Evolutionary conservation across 2,113 vertebrate species (phyloP).

Genomic region (Alligator sinensis): DNA sequence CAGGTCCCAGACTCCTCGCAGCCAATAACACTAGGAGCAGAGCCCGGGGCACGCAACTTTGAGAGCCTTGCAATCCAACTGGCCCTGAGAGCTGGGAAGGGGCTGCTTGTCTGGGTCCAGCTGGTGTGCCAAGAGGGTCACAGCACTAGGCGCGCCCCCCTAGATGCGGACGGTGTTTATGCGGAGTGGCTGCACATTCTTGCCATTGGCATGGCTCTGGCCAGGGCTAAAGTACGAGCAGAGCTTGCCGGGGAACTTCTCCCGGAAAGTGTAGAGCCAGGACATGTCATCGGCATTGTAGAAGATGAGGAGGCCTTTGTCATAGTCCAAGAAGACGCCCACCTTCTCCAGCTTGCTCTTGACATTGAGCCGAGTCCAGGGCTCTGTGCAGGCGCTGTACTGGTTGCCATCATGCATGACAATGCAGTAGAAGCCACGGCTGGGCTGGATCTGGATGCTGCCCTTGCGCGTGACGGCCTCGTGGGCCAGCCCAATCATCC

Average conservation of each 20-base stretch:
- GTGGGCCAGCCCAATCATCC: constrained; percentile 96
- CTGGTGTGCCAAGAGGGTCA: not conserved
- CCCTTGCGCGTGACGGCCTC: constrained; percentile 95
- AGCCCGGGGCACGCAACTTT: not conserved
- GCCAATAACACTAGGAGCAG: not conserved
- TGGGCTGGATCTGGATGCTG: constrained; percentile 97
- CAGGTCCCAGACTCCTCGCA: not conserved
- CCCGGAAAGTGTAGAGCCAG: constrained; percentile 97
- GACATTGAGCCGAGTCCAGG: constrained; percentile 97
- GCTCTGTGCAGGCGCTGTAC: constrained; percentile 98
- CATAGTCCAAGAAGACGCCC: constrained; percentile 96
- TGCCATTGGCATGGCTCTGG: constrained; percentile 97
- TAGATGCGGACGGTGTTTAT: constrained; percentile 97
- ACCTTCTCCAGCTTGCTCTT: constrained; percentile 97
- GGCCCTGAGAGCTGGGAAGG: not conserved
- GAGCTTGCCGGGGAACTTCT: constrained; percentile 91
- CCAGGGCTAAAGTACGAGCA: constrained; percentile 97
- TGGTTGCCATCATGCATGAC: constrained; percentile 99
- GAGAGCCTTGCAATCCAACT: not conserved
- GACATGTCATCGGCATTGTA: constrained; percentile 99
- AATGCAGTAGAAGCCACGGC: constrained; percentile 96
- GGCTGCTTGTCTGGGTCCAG: not conserved
- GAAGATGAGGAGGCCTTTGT: constrained; percentile 96
- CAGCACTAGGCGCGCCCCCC: not conserved
- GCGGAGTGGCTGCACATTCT: constrained; percentile 94